Conservation (phyloP, 2,113 vertebrate species). For the Myotis davidii region DNA sequence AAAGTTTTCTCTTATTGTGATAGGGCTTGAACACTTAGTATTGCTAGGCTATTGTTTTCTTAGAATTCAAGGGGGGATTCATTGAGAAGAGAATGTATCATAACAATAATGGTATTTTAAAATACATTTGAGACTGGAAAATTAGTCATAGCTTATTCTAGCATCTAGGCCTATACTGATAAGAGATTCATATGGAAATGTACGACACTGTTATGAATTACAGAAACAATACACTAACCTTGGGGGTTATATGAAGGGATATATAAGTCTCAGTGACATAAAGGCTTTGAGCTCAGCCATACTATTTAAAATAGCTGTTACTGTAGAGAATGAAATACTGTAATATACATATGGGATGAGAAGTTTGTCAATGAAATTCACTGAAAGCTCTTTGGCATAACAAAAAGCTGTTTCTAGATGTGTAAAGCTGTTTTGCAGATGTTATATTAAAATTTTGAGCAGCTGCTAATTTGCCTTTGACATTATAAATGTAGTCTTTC, state of each 20-base stretch:
- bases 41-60: neutral
- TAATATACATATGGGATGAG: neutral
- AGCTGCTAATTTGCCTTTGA: slow-evolving; percentile 78
- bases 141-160: neutral
- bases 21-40: neutral
- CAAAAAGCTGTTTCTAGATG: slow-evolving; percentile 69
- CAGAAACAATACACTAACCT: neutral
- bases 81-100: neutral
- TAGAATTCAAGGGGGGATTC: neutral
- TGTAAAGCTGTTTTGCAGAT: slow-evolving; percentile 67
- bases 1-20: neutral
- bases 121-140: neutral
- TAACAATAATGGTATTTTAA: neutral
- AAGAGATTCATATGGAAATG: neutral
- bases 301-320: neutral
- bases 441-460: slow-evolving; percentile 73
- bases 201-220: neutral
- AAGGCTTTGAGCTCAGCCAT: neutral
- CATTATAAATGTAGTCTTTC: slow-evolving; percentile 69
- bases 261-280: neutral
- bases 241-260: neutral
- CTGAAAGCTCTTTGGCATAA: slow-evolving; percentile 17
- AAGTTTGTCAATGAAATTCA: slow-evolving; percentile 59
- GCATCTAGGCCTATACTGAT: neutral
- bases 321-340: neutral